Conservation (phyloP, 2,888 invertebrate genomes). For the Zaprionus obscuricornis region DNA sequence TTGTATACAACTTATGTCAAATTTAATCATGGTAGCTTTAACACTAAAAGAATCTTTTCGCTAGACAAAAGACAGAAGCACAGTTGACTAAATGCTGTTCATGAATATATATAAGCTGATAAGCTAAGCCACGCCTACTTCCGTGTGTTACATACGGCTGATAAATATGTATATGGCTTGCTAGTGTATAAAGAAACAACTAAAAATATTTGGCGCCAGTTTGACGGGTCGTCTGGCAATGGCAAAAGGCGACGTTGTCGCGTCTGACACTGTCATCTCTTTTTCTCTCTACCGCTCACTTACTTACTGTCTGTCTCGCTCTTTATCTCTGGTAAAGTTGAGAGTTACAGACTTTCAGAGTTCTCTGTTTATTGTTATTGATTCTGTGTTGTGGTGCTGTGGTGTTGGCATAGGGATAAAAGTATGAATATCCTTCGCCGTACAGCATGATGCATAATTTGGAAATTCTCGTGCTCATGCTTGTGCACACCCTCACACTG, state of each 20-base stretch:
- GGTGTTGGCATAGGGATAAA: not conserved
- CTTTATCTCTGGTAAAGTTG: not conserved
- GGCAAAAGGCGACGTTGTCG: conserved; percentile 36
- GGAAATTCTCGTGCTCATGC: no score
- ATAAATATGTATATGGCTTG: no score
- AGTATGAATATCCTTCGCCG: conserved; percentile 22
- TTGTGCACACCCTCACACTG: conserved; percentile 42
- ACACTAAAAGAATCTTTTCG: no score
- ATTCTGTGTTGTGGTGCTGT: conserved; percentile 40
- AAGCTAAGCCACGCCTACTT: no score
- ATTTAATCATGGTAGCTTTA: no score
- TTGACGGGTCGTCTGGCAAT: conserved; percentile 63
- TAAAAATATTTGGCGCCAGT: conserved; percentile 66
- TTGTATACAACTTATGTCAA: no score
- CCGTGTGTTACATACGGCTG: no score
- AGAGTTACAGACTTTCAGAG: conserved; percentile 25
- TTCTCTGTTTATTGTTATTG: conserved; percentile 67
- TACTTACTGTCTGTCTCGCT: no score
- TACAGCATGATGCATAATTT: conserved; percentile 64
- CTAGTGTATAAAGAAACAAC: conserved; percentile 30
- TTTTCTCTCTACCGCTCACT: no score
- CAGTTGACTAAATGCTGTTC: no score
- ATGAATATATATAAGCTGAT: no score
- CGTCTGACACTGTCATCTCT: conserved; percentile 58
- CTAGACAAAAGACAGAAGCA: no score